Percentiles rank a stretch among this genome's conserved stretches.
phyloP scores from a whole-genome alignment of 2,797 vertebrate genomes.

The Rhinophrynus dorsalis region DNA sequence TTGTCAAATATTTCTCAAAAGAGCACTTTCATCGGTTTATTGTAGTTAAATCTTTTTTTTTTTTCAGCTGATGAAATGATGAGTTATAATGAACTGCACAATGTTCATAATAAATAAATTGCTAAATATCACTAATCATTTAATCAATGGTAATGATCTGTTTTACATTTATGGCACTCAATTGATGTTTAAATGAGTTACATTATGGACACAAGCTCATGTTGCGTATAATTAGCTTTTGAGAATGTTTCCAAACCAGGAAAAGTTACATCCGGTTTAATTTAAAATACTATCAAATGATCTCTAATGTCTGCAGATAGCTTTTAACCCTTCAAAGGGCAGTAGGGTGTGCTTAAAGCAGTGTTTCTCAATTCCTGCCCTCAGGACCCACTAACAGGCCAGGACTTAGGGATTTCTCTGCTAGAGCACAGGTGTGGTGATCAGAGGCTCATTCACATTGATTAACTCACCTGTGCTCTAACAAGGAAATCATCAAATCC shows the following conservation, averaged over 20 bases:
- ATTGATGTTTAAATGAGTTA: constrained; percentile 5
- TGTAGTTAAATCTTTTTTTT: neutral
- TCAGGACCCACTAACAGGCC: too few relatives aligned
- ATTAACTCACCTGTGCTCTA: too few relatives aligned
- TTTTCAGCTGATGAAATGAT: neutral
- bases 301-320: too few relatives aligned
- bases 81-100: neutral
- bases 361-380: too few relatives aligned
- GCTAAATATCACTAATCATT: neutral
- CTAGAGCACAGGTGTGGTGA: too few relatives aligned
- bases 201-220: constrained; percentile 7
- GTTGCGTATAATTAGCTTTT: constrained; percentile 18
- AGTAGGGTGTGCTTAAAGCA: too few relatives aligned
- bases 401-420: too few relatives aligned
- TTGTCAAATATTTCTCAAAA: too few relatives aligned
- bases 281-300: neutral
- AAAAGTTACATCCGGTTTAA: neutral
- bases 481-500: too few relatives aligned
- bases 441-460: too few relatives aligned
- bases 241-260: constrained; percentile 10
- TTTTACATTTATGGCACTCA: constrained; percentile 21
- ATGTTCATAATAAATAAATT: neutral
- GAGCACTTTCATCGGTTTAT: neutral
- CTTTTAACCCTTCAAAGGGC: too few relatives aligned
- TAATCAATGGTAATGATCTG: constrained; percentile 12